phyloP scores from a whole-genome alignment of 2,113 vertebrate species.

The Melanostigma gelatinosum region DNA sequence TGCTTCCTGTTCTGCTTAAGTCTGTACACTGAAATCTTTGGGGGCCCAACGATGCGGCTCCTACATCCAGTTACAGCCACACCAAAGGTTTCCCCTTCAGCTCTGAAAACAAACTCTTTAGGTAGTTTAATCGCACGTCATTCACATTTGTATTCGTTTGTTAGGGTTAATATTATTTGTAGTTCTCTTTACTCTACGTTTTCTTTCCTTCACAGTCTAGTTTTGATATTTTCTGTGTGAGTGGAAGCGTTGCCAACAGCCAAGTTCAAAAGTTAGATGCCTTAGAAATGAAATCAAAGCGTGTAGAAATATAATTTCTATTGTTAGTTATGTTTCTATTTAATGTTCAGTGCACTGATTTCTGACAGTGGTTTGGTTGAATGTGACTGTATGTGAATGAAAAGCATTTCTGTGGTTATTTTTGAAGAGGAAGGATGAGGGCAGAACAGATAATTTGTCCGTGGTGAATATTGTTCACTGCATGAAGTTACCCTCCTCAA shows the following conservation, averaged over 20 bases:
- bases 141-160: slow-evolving; percentile 3
- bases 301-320: slow-evolving; percentile 38
- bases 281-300: slow-evolving; percentile 24
- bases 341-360: slow-evolving; percentile 77
- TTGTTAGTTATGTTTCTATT: slow-evolving; percentile 41
- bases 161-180: slow-evolving; percentile 11
- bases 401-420: slow-evolving; percentile 3
- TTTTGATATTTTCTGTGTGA: slow-evolving; percentile 28
- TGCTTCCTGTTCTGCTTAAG: slow-evolving; percentile 58
- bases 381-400: slow-evolving; percentile 26
- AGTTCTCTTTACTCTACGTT: background rate
- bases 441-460: slow-evolving; percentile 27
- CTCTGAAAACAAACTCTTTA: slow-evolving; percentile 12
- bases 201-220: slow-evolving; percentile 20
- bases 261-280: slow-evolving; percentile 17
- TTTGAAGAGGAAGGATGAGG: slow-evolving; percentile 21
- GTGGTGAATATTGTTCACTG: slow-evolving; percentile 24
- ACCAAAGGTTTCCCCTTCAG: slow-evolving; percentile 22
- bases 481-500: slow-evolving; percentile 46
- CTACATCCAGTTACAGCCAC: slow-evolving; percentile 46
- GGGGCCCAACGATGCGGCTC: background rate
- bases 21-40: slow-evolving; percentile 78
- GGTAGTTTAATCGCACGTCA: slow-evolving; percentile 7
- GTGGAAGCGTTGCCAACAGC: slow-evolving; percentile 39
- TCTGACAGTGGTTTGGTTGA: slow-evolving; percentile 25